Conservation (phyloP, 2,113 vertebrate species). For the Cinclus cinclus region DNA sequence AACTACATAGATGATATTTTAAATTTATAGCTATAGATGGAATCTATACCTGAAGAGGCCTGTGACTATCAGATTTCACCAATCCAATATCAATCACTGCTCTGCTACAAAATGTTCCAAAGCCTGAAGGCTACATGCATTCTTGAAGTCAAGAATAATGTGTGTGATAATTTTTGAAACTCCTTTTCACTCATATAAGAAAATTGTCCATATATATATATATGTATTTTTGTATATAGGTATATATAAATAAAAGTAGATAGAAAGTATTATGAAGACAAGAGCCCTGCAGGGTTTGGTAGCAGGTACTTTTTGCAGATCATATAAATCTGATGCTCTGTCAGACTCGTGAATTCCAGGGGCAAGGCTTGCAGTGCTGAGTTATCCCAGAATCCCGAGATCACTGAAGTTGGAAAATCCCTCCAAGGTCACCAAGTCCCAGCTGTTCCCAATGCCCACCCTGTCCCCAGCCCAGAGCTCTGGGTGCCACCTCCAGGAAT, state of each 20-base stretch:
- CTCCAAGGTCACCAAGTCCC: fast-evolving
- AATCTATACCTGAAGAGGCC: not conserved
- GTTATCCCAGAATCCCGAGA: not conserved
- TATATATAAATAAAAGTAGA: not conserved
- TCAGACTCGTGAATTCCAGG: not conserved
- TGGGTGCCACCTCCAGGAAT: not conserved
- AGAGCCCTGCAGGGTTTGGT: not conserved
- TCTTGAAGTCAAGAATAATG: not conserved
- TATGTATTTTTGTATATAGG: fast-evolving
- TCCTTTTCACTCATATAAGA: not conserved
- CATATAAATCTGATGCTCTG: not conserved
- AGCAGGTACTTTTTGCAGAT: not conserved
- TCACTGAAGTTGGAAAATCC: not conserved
- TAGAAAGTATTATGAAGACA: not conserved
- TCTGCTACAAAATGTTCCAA: not conserved
- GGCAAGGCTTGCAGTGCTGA: not conserved
- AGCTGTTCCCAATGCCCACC: not conserved
- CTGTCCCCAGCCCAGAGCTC: not conserved
- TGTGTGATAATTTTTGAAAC: not conserved
- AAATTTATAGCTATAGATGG: not conserved
- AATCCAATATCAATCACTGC: not conserved
- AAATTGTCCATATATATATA: not conserved
- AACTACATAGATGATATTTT: not conserved
- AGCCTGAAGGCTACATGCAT: not conserved
- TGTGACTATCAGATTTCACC: not conserved